A percentile compares a stretch with the other conserved stretches of the same genome.
Conservation (phyloP, 1,140 invertebrate species). For the Bombus sylvicola region DNA sequence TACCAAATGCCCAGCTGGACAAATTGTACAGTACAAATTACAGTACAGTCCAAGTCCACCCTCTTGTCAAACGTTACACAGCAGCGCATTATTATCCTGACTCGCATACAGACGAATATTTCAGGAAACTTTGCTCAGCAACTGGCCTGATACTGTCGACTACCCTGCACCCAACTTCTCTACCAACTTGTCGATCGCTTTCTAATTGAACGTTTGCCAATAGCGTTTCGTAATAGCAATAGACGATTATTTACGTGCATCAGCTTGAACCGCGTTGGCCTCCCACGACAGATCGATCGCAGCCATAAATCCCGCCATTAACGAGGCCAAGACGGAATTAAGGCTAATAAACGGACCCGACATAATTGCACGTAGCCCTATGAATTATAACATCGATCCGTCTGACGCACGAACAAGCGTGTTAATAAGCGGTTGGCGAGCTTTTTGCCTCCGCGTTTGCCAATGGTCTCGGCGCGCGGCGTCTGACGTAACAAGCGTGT, state of each 20-base stretch:
- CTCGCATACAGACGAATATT: neutral
- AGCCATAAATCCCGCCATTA: neutral
- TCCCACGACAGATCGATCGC: neutral
- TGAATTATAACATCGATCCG: constrained; percentile 39
- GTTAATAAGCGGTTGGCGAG: constrained; percentile 41
- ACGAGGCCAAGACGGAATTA: constrained; percentile 12
- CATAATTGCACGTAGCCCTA: constrained; percentile 30
- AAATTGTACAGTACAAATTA: too few species aligned
- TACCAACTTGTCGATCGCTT: neutral
- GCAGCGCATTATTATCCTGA: neutral
- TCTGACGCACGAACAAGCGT: constrained; percentile 30
- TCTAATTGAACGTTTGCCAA: neutral
- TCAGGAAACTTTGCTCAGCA: neutral
- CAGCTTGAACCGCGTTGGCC: neutral
- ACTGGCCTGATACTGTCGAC: too few species aligned
- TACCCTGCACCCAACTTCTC: neutral
- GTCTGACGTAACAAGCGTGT: constrained; percentile 22
- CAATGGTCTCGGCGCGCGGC: neutral
- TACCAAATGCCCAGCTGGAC: too few species aligned
- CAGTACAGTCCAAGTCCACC: too few species aligned
- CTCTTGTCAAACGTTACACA: neutral
- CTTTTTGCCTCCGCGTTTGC: constrained; percentile 18
- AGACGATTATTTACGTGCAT: constrained; percentile 9
- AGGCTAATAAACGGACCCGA: constrained; percentile 14
- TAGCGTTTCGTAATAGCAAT: neutral